These are phyloP conservation scores for Eidolon dupreanum DNA, from an alignment of 2,797 vertebrate genomes.

Conservation along the genomic window DNA sequence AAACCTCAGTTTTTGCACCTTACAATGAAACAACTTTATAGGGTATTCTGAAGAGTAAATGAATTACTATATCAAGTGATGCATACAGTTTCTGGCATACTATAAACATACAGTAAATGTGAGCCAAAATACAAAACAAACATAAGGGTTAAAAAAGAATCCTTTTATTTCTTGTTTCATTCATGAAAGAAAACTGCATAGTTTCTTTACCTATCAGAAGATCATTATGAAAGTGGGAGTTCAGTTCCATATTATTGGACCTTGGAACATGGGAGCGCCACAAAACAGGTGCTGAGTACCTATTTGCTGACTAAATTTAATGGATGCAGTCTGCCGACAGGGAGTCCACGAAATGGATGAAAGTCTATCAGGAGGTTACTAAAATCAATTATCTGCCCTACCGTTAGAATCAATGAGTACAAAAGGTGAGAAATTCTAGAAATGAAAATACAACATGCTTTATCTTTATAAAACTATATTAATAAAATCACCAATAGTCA, in stretches of 20 bases:
- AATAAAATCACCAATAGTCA: constrained; percentile 51
- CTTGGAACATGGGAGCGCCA: not conserved
- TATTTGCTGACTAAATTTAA: not conserved
- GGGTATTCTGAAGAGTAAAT: constrained; percentile 21
- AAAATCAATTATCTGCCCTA: not conserved
- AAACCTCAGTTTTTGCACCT: not conserved
- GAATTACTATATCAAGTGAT: not conserved
- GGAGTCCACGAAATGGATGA: constrained; percentile 1
- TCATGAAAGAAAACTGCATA: constrained; percentile 6
- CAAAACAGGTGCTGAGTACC: not conserved
- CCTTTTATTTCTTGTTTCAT: not conserved
- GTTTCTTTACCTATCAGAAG: not conserved
- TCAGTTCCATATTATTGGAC: not conserved
- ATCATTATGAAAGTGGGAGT: not conserved
- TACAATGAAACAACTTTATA: not conserved
- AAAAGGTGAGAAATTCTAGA: constrained; percentile 25
- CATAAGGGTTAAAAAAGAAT: not conserved
- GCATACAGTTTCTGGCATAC: not conserved
- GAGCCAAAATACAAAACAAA: constrained; percentile 45
- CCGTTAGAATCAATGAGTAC: constrained; percentile 29
- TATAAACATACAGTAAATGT: constrained; percentile 28
- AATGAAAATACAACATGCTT: constrained; percentile 19
- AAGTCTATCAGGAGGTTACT: constrained; percentile 25
- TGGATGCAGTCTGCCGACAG: not conserved
- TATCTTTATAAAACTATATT: constrained; percentile 41